Conservation (phyloP, 2,797 vertebrate species). For the Discoglossus pictus region DNA sequence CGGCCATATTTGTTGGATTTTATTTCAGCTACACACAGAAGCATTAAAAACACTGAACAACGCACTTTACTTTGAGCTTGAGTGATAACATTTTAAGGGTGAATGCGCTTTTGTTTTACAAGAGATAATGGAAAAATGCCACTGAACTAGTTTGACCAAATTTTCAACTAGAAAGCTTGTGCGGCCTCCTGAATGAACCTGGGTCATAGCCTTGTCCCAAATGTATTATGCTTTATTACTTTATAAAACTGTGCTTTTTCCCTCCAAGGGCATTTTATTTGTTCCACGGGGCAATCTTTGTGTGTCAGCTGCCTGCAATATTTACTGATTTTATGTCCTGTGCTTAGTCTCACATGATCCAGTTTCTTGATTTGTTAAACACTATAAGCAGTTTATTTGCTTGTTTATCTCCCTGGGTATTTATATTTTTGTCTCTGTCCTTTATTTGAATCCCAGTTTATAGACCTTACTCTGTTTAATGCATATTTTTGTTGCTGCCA, state of each 20-base stretch:
- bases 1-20: background rate
- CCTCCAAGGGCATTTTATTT: background rate
- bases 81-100: constrained; percentile 5
- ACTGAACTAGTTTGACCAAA: background rate
- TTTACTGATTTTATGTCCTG: background rate
- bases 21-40: background rate
- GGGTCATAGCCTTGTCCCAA: no score
- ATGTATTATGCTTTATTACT: background rate
- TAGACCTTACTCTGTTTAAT: no score
- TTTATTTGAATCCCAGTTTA: no score
- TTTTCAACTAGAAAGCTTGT: background rate
- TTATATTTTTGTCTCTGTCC: no score
- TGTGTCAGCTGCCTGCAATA: background rate
- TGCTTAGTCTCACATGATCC: background rate
- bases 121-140: constrained; percentile 4
- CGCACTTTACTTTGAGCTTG: constrained; percentile 22
- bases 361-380: background rate
- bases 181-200: background rate
- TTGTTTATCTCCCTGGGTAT: no score
- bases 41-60: background rate
- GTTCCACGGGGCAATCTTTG: background rate
- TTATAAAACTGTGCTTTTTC: background rate
- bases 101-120: background rate
- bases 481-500: no score
- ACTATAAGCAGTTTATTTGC: background rate